Base-by-base conservation (phyloP, 2,888 invertebrate genomes). In the Caprella mutica region DNA sequence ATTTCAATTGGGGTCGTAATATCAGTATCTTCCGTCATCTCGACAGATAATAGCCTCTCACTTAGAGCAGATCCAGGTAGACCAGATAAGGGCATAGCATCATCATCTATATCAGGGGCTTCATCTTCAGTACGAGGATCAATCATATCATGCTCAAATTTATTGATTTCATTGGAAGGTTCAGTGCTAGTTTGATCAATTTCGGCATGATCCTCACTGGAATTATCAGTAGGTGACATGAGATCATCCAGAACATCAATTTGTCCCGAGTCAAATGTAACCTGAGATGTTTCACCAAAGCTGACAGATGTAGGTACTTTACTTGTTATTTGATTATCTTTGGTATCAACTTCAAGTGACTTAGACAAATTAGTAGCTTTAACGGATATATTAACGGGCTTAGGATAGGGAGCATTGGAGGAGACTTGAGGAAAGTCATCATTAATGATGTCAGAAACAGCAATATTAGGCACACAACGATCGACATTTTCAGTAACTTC, bases 81-180 rank as follows among this genome's bases (percentile, higher is more conserved):
- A 12, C 59, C 63, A 17, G 50, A 40, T 26, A 56, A 68, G 43
- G 67, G 65, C 9, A 67, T 67, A 6, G 68, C 65, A 51, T 69
- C 70, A 61, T 70, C 68, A 57, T 71, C 69, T 48, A 73, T 69
- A 56, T 72, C 71, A 53, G 72, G 70, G 46, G 69, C 69, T 56
- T 71, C 71, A 67, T 72, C 73, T 66, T 72, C 72, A 26, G 71
- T 70, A 59, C 71, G 69, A 40, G 71, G 71, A 63, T 72, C 72
- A 19, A 67, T 56, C 26, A 68, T 58, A 38, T 69, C 69, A 26
- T 68, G 65, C 39, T 69, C 69, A 38, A 65, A 55, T 9, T 65
- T 56, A 8, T 65, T 55, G 55, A 61, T 62, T 26, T 63, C 66
- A 9, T 52, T 60, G 35, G 60, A 61, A 9, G 61, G 21, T 23